Evolutionary conservation across 2,797 vertebrate genomes (phyloP).

Genomic region (Carapus acus): DNA sequence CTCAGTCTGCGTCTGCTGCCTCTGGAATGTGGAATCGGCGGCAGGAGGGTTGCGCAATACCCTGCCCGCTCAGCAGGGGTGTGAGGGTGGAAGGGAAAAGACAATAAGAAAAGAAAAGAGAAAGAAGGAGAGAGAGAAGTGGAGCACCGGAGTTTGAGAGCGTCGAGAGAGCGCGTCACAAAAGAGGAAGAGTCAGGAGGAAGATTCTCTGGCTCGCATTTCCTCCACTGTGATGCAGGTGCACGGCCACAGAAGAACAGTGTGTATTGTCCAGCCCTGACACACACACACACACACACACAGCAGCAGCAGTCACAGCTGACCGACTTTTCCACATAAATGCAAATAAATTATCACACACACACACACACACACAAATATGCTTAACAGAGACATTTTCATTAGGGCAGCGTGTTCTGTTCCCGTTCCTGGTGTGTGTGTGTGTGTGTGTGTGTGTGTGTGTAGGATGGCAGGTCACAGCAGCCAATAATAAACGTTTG

Average conservation of each 20-base stretch:
- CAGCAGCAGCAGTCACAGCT: constrained; percentile 17
- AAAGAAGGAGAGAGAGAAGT: too few relatives aligned
- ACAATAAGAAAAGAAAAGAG: too few relatives aligned
- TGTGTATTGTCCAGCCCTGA: constrained; percentile 43
- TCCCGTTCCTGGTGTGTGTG: too few relatives aligned
- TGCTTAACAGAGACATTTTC: neutral
- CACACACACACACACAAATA: constrained; percentile 13
- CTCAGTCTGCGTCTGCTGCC: constrained; percentile 44
- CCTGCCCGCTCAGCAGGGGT: too few relatives aligned
- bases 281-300: too few relatives aligned
- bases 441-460: neutral
- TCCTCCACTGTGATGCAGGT: constrained; percentile 62
- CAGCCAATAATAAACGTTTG: neutral
- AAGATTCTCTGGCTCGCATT: constrained; percentile 26
- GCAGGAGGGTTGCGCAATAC: constrained; percentile 25
- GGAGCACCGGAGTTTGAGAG: too few relatives aligned
- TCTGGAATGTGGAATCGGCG: constrained; percentile 41
- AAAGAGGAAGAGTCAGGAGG: neutral
- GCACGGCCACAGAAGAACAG: constrained; percentile 53
- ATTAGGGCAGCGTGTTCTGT: constrained; percentile 4
- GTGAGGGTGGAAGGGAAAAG: too few relatives aligned
- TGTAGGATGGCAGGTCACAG: neutral
- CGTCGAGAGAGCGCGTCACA: constrained; percentile 11
- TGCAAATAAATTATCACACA: constrained; percentile 26
- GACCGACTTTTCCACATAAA: constrained; percentile 25